phyloP scores from a whole-genome alignment of 2,797 vertebrate species.

The Gymnopithys bicolor region DNA sequence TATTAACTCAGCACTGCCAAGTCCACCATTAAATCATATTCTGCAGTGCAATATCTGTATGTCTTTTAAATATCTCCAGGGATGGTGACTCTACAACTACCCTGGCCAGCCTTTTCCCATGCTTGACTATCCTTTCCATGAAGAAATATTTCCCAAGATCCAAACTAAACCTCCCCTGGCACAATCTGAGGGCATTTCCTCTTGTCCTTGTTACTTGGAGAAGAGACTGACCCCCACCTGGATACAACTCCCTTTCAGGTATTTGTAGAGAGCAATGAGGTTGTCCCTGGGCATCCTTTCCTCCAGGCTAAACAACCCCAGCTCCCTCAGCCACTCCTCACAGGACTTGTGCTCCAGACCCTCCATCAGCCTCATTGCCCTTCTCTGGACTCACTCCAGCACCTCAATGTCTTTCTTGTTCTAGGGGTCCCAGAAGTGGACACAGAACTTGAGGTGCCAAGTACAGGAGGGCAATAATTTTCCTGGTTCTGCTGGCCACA shows the following conservation, averaged over 20 bases:
- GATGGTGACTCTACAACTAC: not conserved
- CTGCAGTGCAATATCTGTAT: not conserved
- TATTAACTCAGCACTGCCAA: not conserved
- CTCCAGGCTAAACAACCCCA: not conserved
- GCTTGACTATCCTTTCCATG: not conserved
- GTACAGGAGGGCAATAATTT: not conserved
- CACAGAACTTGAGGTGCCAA: not conserved
- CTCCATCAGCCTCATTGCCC: not conserved
- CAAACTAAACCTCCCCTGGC: not conserved
- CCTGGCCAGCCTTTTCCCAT: not conserved
- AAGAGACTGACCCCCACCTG: not conserved
- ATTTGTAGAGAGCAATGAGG: not conserved
- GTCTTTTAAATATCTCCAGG: not conserved
- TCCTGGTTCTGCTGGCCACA: not conserved
- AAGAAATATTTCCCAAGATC: not conserved
- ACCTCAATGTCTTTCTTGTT: not conserved
- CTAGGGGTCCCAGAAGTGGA: not conserved
- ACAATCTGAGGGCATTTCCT: not conserved
- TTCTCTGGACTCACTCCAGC: not conserved
- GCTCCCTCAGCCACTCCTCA: not conserved
- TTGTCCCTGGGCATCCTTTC: not conserved
- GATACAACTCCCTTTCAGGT: not conserved
- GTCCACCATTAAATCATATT: not conserved
- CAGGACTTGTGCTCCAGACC: not conserved
- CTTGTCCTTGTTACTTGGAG: not conserved